Conservation (phyloP, 1,140 invertebrate species). For the Theocolax elegans region DNA sequence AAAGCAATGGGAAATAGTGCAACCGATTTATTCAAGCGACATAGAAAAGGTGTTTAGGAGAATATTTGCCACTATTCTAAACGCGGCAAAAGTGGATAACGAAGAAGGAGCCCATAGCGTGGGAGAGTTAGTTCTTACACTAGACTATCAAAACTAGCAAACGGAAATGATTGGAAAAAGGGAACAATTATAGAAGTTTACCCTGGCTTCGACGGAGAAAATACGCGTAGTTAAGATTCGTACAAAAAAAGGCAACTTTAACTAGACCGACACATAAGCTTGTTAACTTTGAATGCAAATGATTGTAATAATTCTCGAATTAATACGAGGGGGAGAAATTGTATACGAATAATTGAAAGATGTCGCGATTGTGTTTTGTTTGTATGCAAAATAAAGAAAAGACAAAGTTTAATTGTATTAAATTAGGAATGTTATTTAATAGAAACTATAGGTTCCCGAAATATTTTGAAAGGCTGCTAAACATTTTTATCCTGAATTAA, state of each 20-base stretch:
- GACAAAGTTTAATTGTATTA: too few relatives aligned
- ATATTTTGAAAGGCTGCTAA: too few relatives aligned
- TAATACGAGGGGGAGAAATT: background rate
- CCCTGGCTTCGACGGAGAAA: background rate
- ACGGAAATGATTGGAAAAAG: conserved; percentile 4
- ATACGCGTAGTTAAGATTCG: background rate
- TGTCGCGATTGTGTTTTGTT: too few relatives aligned
- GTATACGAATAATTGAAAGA: too few relatives aligned
- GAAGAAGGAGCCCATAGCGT: background rate
- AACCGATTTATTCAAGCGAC: background rate
- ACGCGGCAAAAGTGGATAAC: background rate
- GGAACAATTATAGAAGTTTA: background rate
- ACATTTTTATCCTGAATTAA: too few relatives aligned
- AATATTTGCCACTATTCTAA: background rate
- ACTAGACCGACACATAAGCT: background rate
- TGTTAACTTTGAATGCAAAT: background rate
- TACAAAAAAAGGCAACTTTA: background rate
- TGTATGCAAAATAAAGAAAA: too few relatives aligned
- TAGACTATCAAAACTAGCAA: background rate
- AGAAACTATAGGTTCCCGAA: too few relatives aligned
- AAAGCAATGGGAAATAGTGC: background rate
- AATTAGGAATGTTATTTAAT: too few relatives aligned
- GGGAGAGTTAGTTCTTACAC: conserved; percentile 1
- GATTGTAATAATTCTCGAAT: background rate
- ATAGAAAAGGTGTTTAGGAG: background rate